A percentile compares a stretch with the other conserved stretches of the same genome.
Conservation (phyloP, 2,888 invertebrate species). For the Monopis laevigella region DNA sequence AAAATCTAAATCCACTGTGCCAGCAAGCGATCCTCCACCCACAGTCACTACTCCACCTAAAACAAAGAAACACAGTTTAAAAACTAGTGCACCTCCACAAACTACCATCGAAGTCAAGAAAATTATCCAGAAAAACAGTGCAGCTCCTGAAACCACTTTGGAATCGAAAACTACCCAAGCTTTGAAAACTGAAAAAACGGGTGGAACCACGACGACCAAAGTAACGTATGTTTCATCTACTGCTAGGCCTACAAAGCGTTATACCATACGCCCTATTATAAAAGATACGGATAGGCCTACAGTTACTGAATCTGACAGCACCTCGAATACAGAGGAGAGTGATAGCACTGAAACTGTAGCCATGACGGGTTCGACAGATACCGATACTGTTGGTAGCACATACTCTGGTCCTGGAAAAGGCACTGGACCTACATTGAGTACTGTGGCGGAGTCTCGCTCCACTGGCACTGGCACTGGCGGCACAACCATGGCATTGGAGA, state of each 20-base stretch:
- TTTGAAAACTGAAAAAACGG: constrained; percentile 31
- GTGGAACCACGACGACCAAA: constrained; percentile 29
- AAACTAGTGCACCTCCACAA: constrained; percentile 30
- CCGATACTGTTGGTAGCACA: constrained; percentile 44
- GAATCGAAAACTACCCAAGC: constrained; percentile 44
- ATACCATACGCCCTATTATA: constrained; percentile 56
- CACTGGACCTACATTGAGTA: constrained; percentile 38
- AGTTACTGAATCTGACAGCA: constrained; percentile 53
- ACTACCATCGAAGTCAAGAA: constrained; percentile 32
- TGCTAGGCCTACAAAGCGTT: constrained; percentile 57
- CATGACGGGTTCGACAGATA: constrained; percentile 26
- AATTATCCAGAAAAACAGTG: constrained; percentile 24
- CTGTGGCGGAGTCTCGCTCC: constrained; percentile 37
- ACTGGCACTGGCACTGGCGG: constrained; percentile 40
- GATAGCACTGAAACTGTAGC: constrained; percentile 59
- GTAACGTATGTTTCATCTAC: constrained; percentile 32
- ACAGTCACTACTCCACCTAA: constrained; percentile 42
- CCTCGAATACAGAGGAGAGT: constrained; percentile 46
- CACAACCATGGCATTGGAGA: constrained; percentile 43
- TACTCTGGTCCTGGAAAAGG: constrained; percentile 32
- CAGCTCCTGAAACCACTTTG: constrained; percentile 34
- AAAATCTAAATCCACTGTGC: constrained; percentile 45
- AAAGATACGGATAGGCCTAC: constrained; percentile 48
- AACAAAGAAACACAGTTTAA: constrained; percentile 46
- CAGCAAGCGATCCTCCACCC: constrained; percentile 33